Evolutionary conservation across 2,888 invertebrate species (phyloP), one percentile per base, ranked within the genome.

Genomic region (Fissipunctia ypsillon): DNA sequence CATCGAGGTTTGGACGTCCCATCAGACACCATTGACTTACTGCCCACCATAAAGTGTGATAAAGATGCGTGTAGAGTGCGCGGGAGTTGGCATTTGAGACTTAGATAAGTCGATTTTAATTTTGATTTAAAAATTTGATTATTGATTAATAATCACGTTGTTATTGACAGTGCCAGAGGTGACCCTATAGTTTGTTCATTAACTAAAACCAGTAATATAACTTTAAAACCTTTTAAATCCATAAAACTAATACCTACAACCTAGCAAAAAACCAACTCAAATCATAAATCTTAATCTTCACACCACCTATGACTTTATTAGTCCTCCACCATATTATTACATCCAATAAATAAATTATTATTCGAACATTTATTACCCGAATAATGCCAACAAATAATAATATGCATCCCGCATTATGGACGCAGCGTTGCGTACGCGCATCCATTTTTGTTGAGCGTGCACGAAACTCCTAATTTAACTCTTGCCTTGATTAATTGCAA

Each of bases 401-500:
- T 81, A 80, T 74, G 80, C 80, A 69, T 73, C 56, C 28, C 65
- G 60, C 73, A 76, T 80, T 78, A 84, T 79, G 83, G 65, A 81
- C 85, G 76, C 76, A 69, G 31, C 86, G 73, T 82, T 73, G 81
- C 66, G 60, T 70, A 71, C 10, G 78, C 87, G 87, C 91, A 89
- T 91, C 89, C 90, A 82, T 82, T 93, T 93, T 93, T 92, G 91
- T 93, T 91, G 90, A 91, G 91, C 92, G 90, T 90, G 89, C 89
- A 90, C 91, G 90, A 91, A 91, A 89, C 91, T 92, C 93, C 95
- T 95, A 95, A 95, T 95, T 94, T 95, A 94, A 91, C 90, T 90
- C 89, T 87, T 83, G 78, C 78, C 89, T 93, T 95, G 95, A 96
- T 95, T 95, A 95, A 95, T 95, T 95, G 95, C 95, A 95, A 94